Conservation (phyloP, 1,140 invertebrate species). For the Drosophila seguyi region DNA sequence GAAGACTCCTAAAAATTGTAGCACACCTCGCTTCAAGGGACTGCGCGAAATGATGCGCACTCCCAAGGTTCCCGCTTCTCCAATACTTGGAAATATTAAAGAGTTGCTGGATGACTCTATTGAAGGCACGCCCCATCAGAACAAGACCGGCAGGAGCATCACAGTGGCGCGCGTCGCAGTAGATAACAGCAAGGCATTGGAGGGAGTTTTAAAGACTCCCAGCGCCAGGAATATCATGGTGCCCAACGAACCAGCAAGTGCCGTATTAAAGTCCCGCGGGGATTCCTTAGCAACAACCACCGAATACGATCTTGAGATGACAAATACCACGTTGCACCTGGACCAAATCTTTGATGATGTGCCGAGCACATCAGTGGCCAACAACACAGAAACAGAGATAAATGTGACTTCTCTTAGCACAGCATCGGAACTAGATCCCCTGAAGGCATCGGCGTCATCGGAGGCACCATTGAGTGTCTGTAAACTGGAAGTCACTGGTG, state of each 20-base stretch:
- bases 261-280: conserved; percentile 47
- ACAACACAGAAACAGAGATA: conserved; percentile 58
- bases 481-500: not conserved
- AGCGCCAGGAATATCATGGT: conserved; percentile 76
- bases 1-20: conserved; percentile 68
- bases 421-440: conserved; percentile 36
- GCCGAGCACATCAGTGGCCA: conserved; percentile 35
- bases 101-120: conserved; percentile 59
- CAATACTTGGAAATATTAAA: conserved; percentile 61
- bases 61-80: conserved; percentile 58
- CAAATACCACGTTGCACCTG: conserved; percentile 45
- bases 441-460: conserved; percentile 37
- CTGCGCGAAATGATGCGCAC: conserved; percentile 66
- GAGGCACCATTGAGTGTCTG: conserved; percentile 41
- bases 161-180: not conserved
- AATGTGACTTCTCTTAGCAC: conserved; percentile 42
- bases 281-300: conserved; percentile 39
- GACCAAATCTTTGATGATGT: conserved; percentile 75
- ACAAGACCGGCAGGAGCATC: conserved; percentile 3
- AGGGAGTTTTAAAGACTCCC: conserved; percentile 68
- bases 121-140: not conserved
- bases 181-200: conserved; percentile 25
- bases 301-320: conserved; percentile 70
- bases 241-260: conserved; percentile 69
- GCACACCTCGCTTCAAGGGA: conserved; percentile 71